Base-by-base conservation (phyloP, 2,888 invertebrate genomes). In the Eupithecia pulchellata region DNA sequence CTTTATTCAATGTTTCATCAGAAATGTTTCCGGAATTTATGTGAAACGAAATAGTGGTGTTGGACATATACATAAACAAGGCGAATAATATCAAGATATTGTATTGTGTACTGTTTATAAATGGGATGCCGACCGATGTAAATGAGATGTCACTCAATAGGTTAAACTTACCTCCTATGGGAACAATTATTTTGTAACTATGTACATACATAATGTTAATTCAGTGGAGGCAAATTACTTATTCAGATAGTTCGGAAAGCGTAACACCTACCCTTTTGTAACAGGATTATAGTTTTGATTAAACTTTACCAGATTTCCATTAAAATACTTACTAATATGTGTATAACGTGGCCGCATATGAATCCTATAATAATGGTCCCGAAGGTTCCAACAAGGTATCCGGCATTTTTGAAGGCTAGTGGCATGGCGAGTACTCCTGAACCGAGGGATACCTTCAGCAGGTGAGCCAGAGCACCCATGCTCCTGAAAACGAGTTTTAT, bases 381-480 rank as follows among this genome's bases (percentile, higher is more conserved):
- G 32, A 97, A 84, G 60, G 96, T 93, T 27, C 98, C 98, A 71
- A 98, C 97, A 66, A 97, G 87, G 0, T 98, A 90, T 2, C 99
- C 99, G 20, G 98, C 97, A 87, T 98, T 97, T 80, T 96, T 96
- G 84, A 98, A 97, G 9, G 98, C 98, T 78, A 96, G 95, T 0
- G 99, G 98, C 97, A 99, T 97, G 1, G 98, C 98, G 78, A 99
- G 92, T 75, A 99, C 97, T 0, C 99, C 99, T 0, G 98, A 98
- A 0, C 98, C 99, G 27, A 99, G 95, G 13, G 99, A 99, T 42
- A 98, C 98, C 88, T 99, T 99, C 25, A 99, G 93, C 67, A 99
- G 93, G 91, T 99, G 99, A 69, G 98, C 97, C 82, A 99, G 89
- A 0, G 98, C 97, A 29, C 98, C 98, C 58, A 96, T 90, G 81